Evolutionary conservation across 2,113 vertebrate species (phyloP), one percentile per base, ranked within the genome.

Genomic region (Callaeas wilsoni): DNA sequence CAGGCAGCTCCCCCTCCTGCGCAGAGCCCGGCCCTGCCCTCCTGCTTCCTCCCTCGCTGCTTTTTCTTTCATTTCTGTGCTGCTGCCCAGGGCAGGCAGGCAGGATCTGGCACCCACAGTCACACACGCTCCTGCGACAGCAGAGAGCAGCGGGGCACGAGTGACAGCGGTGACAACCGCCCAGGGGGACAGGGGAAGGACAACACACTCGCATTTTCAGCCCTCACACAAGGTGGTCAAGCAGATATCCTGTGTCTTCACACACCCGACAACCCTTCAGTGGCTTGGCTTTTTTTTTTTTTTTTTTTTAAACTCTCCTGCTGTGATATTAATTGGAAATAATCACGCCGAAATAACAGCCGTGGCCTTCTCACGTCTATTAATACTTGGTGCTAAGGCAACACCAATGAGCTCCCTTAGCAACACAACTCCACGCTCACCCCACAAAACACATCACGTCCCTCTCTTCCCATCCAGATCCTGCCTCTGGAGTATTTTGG

Each of bases 381-480:
- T 96, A 96, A 97, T 95, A 94, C 60, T 56, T 59, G 73, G 83
- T 96, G 94, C 93, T 94, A 97, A 93, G 91, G 95, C 94, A 97
- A 89, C 94, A 87, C 83, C 56, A 59, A 6, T 1, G 64, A 95
- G 94, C 93, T 95, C 47, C 91, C 91, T 20, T 94, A 80, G 94
- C 95, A 97, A 96, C 96, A 92, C 80, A 78, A 52, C 83, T 52
- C 68, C 78, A 84, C 26, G 0, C 22, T 42, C 47, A 63, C 68
- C 89, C 90, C 86, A 50, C 59, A 37, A 13, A 69, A 94, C 16
- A 62, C 74, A 92, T 33, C 90, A 7, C 9, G 26, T 6, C 79
- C 79, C 85, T 53, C 55, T 77, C 79, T 52, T 17, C 71, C 94
- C 63, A 86, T 74, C 92, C 78, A 63, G 37, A 55, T 35, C 9